phyloP scores from a whole-genome alignment of 2,113 vertebrate genomes.

The Hystrix brachyura region DNA sequence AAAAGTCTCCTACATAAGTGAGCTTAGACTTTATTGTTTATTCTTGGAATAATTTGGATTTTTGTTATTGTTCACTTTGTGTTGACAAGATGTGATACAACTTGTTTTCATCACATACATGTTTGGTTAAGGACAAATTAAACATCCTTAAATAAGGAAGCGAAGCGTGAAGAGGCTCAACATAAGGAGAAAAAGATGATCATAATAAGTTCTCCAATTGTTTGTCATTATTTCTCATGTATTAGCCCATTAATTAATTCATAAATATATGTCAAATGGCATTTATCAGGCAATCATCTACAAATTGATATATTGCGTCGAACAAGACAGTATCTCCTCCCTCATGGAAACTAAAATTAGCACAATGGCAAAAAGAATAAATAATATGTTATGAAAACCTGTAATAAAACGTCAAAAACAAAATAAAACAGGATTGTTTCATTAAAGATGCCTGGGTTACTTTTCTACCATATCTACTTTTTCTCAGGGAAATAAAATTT shows the following conservation, averaged over 20 bases:
- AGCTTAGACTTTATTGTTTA: constrained; percentile 69
- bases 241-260: neutral
- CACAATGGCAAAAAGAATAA: neutral
- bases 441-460: neutral
- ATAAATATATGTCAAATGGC: neutral
- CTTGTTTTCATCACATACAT: neutral
- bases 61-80: constrained; percentile 2
- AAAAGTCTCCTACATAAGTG: constrained; percentile 59
- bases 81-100: neutral
- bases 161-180: neutral
- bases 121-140: constrained; percentile 34
- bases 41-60: constrained; percentile 62
- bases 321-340: neutral
- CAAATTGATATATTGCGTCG: neutral
- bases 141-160: neutral
- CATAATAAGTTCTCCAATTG: neutral
- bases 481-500: neutral
- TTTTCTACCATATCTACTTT: neutral
- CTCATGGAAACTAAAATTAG: neutral
- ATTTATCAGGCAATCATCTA: neutral
- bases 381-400: neutral
- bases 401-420: neutral
- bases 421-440: neutral
- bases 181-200: neutral
- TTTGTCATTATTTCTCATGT: neutral